A percentile compares a stretch with the other conserved stretches of the same genome.
Conservation (phyloP, 2,797 vertebrate genomes). For the Cercopithecus mitis region DNA sequence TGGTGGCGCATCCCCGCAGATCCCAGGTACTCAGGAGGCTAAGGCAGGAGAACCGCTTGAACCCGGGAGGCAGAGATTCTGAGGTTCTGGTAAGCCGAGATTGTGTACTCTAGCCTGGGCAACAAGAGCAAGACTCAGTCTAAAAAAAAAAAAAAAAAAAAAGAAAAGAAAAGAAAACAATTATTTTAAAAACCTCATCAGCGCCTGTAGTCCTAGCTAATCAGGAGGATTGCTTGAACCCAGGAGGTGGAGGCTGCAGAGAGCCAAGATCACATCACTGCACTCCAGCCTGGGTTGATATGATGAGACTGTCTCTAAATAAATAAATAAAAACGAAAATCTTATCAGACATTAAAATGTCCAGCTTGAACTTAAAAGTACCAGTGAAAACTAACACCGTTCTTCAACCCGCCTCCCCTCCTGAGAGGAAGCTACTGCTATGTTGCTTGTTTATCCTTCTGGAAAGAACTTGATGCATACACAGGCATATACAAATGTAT, state of each 20-base stretch:
- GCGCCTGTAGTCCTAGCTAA: not conserved
- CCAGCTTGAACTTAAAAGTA: not conserved
- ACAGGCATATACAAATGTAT: not conserved
- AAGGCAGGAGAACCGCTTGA: not conserved
- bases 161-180: not conserved
- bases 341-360: not conserved
- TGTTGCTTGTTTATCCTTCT: not conserved
- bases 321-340: not conserved
- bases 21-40: not conserved
- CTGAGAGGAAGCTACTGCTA: not conserved
- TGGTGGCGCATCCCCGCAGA: not conserved
- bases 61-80: not conserved
- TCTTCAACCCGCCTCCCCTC: not conserved
- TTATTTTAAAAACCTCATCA: not conserved
- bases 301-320: not conserved
- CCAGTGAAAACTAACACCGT: not conserved
- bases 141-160: not conserved
- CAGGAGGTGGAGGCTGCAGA: not conserved
- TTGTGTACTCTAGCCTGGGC: not conserved
- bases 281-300: not conserved
- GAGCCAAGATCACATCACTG: not conserved
- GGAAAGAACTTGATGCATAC: not conserved
- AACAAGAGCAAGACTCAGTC: not conserved
- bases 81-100: not conserved
- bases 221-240: not conserved